These are phyloP conservation scores for Chaetura pelagica DNA, from an alignment of 2,113 vertebrate species.

Conservation along the genomic window DNA sequence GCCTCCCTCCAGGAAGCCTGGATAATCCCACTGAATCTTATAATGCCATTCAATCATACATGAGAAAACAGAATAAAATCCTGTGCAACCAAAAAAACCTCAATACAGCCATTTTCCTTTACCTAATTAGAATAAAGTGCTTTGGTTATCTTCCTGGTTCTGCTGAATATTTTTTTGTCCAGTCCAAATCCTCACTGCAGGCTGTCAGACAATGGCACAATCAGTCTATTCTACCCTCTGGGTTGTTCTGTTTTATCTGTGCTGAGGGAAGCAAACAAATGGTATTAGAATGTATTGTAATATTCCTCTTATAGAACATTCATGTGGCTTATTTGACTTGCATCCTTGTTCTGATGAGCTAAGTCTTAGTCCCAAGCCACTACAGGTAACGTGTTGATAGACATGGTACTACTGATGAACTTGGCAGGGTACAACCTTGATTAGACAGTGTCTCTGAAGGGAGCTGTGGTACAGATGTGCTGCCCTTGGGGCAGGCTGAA, in stretches of 20 bases:
- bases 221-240: neutral
- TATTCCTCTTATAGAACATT: neutral
- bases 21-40: slow-evolving; percentile 58
- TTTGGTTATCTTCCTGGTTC: neutral
- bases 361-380: neutral
- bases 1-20: slow-evolving; percentile 32
- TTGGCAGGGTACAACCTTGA: neutral
- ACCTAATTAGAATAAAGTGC: neutral
- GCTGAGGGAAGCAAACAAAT: neutral
- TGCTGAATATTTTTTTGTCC: neutral
- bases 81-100: neutral
- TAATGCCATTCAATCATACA: slow-evolving; percentile 34
- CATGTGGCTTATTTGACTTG: neutral
- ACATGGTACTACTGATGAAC: neutral
- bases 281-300: neutral
- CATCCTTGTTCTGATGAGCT: neutral
- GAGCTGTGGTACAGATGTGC: neutral
- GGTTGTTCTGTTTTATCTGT: neutral
- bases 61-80: slow-evolving; percentile 16
- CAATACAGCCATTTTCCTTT: neutral
- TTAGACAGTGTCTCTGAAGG: neutral
- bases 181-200: neutral
- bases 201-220: neutral
- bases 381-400: neutral
- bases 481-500: neutral